Percentiles rank a stretch among this genome's conserved stretches.
These are phyloP conservation scores for Acanthosepion esculentum DNA, from an alignment of 2,888 invertebrate genomes.

Conservation along the genomic window DNA sequence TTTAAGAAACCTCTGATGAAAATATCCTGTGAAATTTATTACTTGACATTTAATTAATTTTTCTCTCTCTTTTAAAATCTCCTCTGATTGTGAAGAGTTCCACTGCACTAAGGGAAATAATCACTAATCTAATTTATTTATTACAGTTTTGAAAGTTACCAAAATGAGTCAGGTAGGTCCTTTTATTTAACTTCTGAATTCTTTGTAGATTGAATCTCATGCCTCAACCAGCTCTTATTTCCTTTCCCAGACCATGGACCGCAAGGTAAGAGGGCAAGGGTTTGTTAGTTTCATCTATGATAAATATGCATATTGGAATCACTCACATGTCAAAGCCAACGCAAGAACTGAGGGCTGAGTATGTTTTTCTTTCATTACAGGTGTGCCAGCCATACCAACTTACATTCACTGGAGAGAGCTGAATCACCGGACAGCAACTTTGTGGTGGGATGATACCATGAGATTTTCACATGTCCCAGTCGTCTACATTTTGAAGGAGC, in stretches of 20 bases:
- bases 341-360: neutral
- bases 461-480: slow-evolving; percentile 38
- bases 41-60: neutral
- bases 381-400: slow-evolving; percentile 38
- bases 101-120: neutral
- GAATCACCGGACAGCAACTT: slow-evolving; percentile 38
- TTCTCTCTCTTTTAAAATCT: neutral
- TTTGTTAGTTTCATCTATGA: neutral
- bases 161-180: neutral
- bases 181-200: neutral
- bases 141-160: neutral
- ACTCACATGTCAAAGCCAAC: neutral
- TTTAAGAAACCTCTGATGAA: neutral
- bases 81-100: neutral
- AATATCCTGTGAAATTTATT: neutral
- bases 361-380: neutral
- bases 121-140: neutral
- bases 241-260: neutral
- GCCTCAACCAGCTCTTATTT: neutral
- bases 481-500: slow-evolving; percentile 40
- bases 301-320: neutral
- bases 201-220: neutral
- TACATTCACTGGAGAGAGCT: slow-evolving; percentile 13
- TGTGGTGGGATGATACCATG: slow-evolving; percentile 41
- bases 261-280: neutral